Conservation (phyloP, 2,113 vertebrate genomes). For the Trinectes maculatus region DNA sequence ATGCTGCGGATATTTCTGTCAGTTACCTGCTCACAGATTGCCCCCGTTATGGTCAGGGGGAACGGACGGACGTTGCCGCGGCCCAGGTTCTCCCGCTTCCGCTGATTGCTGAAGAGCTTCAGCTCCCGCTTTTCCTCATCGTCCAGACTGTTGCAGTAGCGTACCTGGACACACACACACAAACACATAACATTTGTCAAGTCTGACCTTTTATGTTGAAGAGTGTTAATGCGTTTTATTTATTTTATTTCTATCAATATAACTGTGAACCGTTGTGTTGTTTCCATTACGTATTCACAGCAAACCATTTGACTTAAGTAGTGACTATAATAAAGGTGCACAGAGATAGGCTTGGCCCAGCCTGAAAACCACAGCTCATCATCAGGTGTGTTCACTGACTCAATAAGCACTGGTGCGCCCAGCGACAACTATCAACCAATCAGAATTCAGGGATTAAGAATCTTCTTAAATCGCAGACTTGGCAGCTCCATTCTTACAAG, state of each 20-base stretch:
- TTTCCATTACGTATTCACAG: neutral
- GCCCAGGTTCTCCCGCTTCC: slow-evolving; percentile 95
- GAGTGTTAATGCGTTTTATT: too few species aligned
- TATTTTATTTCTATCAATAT: too few species aligned
- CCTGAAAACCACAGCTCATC: neutral
- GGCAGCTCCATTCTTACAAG: neutral
- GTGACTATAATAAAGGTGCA: neutral
- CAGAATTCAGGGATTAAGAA: neutral
- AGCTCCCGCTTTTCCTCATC: slow-evolving; percentile 98
- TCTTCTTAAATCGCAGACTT: neutral
- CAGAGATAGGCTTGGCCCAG: neutral
- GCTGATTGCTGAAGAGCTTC: slow-evolving; percentile 97
- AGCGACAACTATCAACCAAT: neutral
- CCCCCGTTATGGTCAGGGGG: slow-evolving; percentile 96
- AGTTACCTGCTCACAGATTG: slow-evolving; percentile 94
- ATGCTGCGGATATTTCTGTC: neutral
- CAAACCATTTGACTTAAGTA: too few species aligned
- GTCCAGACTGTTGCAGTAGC: slow-evolving; percentile 95
- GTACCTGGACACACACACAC: slow-evolving; percentile 82
- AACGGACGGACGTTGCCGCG: slow-evolving; percentile 94
- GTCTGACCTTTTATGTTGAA: neutral
- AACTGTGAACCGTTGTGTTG: too few species aligned
- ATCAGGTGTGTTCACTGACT: neutral
- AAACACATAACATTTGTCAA: slow-evolving; percentile 8
- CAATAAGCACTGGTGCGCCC: neutral